Percentiles rank a stretch among this genome's conserved stretches.
These are phyloP conservation scores for Rhipidura dahli DNA, from an alignment of 2,113 vertebrate species.

Conservation along the genomic window DNA sequence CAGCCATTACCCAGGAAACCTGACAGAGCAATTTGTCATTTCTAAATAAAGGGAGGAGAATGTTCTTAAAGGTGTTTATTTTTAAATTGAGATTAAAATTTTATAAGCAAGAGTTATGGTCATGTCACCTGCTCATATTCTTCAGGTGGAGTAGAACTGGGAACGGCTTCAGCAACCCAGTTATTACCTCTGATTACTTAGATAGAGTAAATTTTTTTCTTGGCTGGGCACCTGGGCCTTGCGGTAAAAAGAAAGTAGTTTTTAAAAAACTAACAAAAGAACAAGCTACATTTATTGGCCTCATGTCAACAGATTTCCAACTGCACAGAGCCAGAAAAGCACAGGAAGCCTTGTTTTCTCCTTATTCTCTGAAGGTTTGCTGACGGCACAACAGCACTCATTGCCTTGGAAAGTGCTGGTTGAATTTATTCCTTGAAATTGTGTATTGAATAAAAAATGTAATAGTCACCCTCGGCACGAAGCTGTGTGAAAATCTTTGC, in stretches of 20 bases:
- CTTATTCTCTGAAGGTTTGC: not conserved
- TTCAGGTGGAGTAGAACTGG: not conserved
- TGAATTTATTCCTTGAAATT: not conserved
- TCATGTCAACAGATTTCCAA: not conserved
- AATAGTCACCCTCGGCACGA: not conserved
- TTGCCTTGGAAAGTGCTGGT: not conserved
- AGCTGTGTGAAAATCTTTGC: not conserved
- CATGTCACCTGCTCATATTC: not conserved
- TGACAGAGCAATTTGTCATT: not conserved
- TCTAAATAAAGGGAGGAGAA: not conserved
- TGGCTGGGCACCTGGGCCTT: not conserved
- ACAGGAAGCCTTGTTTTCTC: not conserved
- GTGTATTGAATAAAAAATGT: not conserved
- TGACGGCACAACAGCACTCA: not conserved
- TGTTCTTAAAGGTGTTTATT: not conserved
- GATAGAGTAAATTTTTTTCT: not conserved
- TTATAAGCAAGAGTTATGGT: not conserved
- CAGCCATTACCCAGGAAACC: not conserved
- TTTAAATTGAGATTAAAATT: conserved; percentile 11
- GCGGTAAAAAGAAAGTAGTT: not conserved
- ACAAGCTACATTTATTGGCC: not conserved
- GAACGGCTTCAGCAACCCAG: not conserved
- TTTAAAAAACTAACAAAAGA: not conserved
- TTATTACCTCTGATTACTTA: not conserved
- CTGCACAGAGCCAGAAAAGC: not conserved